Evolutionary conservation across 2,888 invertebrate genomes (phyloP).

Genomic region (Chymomyza procnemis): DNA sequence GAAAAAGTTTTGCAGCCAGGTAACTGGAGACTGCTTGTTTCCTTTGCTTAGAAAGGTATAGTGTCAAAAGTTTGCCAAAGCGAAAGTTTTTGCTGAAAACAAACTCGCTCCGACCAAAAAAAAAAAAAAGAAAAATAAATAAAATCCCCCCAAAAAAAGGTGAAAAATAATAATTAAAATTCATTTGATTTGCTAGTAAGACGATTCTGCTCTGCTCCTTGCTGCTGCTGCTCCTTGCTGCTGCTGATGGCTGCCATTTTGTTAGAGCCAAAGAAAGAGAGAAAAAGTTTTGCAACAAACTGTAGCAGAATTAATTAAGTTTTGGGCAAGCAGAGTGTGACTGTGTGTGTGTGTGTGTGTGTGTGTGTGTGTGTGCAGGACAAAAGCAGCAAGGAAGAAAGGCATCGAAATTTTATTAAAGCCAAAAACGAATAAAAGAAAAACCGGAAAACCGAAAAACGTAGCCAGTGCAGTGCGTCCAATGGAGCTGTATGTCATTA

Average conservation of each 20-base stretch:
- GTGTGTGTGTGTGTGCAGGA: not conserved
- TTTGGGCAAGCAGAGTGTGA: slow-evolving; percentile 42
- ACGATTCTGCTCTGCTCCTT: slow-evolving; percentile 14
- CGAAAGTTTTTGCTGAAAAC: slow-evolving; percentile 12
- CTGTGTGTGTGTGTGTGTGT: not conserved
- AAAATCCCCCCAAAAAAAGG: too few species aligned
- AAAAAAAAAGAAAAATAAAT: not conserved
- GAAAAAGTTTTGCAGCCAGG: slow-evolving; percentile 7
- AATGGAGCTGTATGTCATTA: slow-evolving; percentile 69
- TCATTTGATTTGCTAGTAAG: slow-evolving; percentile 61
- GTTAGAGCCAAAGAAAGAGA: slow-evolving; percentile 1
- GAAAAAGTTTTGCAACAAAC: slow-evolving; percentile 57
- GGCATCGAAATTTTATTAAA: slow-evolving; percentile 60
- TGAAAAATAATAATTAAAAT: slow-evolving; percentile 58
- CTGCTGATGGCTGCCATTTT: slow-evolving; percentile 52
- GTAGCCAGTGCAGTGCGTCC: slow-evolving; percentile 1
- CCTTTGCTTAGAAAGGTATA: not conserved
- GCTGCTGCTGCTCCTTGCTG: slow-evolving; percentile 27
- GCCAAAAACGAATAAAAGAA: not conserved
- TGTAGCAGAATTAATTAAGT: slow-evolving; percentile 72
- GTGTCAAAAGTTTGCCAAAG: not conserved
- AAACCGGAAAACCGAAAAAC: not conserved
- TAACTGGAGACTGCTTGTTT: not conserved
- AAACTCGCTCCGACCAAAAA: not conserved
- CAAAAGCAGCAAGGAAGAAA: not conserved